Base-by-base conservation (phyloP, 1,140 invertebrate genomes). In the Berghia stephanieae region DNA sequence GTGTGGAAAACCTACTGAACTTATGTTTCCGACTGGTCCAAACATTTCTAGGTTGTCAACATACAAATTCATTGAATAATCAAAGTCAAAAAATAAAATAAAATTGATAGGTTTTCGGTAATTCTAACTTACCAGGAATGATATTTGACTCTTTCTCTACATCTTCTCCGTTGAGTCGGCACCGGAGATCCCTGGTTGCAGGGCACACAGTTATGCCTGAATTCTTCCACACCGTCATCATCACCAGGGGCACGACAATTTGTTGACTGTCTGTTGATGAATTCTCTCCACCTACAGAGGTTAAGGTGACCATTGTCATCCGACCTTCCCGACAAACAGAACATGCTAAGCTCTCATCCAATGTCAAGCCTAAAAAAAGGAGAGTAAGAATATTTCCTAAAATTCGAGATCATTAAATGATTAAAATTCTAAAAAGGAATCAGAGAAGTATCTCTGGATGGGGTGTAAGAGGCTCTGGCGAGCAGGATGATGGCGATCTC, bases 161-260 rank as follows among this genome's bases (percentile, higher is more conserved):
- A 38, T 76, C 43, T 13, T 34, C 60, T 43, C 74, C 74, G 55
- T 76, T 76, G 42, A 76, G 63, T 13, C 38, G 27, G 27, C 74
- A 76, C 27, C 40, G 44, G 4, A 76, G 44, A 34, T 76, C 74
- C 38, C 74, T 40, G 34, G 43, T 76, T n/a, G 74, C 74, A 43
- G 74, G 60, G n/a, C 13, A 46, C 16, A 76, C 63, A 8, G 74
- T 76, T 4, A 76, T 63, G 4, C 74, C 74, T 2, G 74, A 66
- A 16, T 60, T 76, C 38, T 43, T 57, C 74, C 74, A 76, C 4
- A 76, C 74, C 18, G 74, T 76, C 27, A 76, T 21, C 31, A 76
- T 13, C 34, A 76, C 38, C 10, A 76, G 63, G 38, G 74, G 74
- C 6, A 76, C 74, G 34, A 66, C 63, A 18, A 76, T 76, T 27